Percentiles rank a stretch among this genome's conserved stretches.
Evolutionary conservation across 2,888 invertebrate genomes (phyloP).

Genomic region (Charanyca ferruginea): DNA sequence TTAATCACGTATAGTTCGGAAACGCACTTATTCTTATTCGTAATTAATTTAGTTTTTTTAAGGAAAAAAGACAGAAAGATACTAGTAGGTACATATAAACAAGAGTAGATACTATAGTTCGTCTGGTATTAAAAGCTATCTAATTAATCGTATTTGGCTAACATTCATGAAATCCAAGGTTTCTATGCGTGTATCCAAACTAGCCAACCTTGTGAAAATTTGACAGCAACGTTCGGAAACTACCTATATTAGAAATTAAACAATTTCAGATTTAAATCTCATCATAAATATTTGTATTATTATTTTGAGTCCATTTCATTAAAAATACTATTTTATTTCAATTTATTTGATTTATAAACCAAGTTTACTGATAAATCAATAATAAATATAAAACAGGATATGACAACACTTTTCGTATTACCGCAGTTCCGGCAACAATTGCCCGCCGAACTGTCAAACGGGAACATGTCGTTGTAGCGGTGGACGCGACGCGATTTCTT

Average conservation of each 20-base stretch:
- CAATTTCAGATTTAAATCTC: too few species aligned
- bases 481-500: constrained; percentile 67
- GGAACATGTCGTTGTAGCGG: constrained; percentile 80
- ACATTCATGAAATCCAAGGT: not conserved
- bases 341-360: not conserved
- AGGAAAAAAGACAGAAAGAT: too few species aligned
- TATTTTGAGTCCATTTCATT: not conserved
- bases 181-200: constrained; percentile 34
- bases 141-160: too few species aligned
- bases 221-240: constrained; percentile 33
- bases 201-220: constrained; percentile 11
- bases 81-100: too few species aligned
- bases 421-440: constrained; percentile 87
- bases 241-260: not conserved
- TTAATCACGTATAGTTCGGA: constrained; percentile 12
- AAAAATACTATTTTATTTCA: not conserved
- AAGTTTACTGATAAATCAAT: constrained; percentile 8
- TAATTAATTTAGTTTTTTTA: too few species aligned
- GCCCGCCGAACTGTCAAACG: constrained; percentile 85
- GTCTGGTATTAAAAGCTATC: too few species aligned
- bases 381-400: constrained; percentile 72
- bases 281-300: not conserved
- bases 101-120: too few species aligned
- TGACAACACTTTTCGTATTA: constrained; percentile 74
- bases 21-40: not conserved